phyloP scores from a whole-genome alignment of 2,888 invertebrate genomes.

The Gymnoscelis rufifasciata region DNA sequence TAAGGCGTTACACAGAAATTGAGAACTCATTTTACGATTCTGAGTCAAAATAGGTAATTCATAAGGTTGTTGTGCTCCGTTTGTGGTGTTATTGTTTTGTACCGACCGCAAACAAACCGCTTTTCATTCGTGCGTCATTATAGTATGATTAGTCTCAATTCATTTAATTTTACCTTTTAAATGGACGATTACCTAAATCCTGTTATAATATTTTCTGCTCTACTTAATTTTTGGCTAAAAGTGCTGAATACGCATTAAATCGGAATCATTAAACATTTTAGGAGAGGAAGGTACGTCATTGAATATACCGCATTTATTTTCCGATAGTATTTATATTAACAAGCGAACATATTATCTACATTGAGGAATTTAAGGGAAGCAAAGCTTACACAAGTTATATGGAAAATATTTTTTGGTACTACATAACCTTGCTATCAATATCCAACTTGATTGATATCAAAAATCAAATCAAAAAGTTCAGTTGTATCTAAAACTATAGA shows the following conservation, averaged over 20 bases:
- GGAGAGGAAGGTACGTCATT: too few species aligned
- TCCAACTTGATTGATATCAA: too few species aligned
- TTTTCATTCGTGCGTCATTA: slow-evolving; percentile 13
- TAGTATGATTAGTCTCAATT: slow-evolving; percentile 7
- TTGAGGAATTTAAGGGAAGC: neutral
- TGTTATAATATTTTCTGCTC: too few species aligned
- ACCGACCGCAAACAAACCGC: slow-evolving; percentile 19
- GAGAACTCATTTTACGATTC: slow-evolving; percentile 31
- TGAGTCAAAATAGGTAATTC: slow-evolving; percentile 45
- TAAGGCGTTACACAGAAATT: slow-evolving; percentile 45
- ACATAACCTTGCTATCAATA: too few species aligned
- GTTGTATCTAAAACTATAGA: too few species aligned
- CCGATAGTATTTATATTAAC: too few species aligned
- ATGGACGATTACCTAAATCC: too few species aligned
- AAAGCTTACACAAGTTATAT: neutral
- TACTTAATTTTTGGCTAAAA: too few species aligned
- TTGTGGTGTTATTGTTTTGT: slow-evolving; percentile 19
- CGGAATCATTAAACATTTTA: too few species aligned
- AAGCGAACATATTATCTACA: neutral
- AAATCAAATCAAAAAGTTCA: too few species aligned
- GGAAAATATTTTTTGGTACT: slow-evolving; percentile 1
- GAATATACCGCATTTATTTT: too few species aligned
- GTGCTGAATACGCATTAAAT: too few species aligned
- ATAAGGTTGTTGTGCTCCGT: slow-evolving; percentile 20
- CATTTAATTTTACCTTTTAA: slow-evolving; percentile 4